Conservation (phyloP, 2,113 vertebrate genomes). For the Psephotus haematonotus region DNA sequence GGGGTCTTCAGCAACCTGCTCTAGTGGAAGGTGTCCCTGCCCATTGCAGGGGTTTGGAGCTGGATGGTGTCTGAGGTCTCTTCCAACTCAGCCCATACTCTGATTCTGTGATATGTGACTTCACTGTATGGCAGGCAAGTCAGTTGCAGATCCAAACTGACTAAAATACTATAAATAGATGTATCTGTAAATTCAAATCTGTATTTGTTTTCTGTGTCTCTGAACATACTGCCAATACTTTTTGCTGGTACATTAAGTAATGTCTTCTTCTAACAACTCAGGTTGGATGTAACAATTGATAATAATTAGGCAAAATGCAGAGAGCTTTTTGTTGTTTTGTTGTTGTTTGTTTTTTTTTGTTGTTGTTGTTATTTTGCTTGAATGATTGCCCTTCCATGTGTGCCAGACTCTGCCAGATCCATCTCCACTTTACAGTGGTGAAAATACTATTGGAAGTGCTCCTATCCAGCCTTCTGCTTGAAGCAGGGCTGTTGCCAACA, state of each 20-base stretch:
- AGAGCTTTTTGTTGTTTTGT: not conserved
- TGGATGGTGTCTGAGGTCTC: not conserved
- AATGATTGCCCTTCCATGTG: not conserved
- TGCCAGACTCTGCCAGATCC: not conserved
- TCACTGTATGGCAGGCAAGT: not conserved
- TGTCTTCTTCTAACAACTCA: accelerated
- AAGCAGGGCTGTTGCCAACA: not conserved
- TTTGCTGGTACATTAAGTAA: not conserved
- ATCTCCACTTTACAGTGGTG: not conserved
- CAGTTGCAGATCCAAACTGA: not conserved
- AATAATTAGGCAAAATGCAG: not conserved
- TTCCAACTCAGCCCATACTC: not conserved
- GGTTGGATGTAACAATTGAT: not conserved
- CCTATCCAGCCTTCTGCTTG: not conserved
- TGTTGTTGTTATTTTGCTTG: not conserved
- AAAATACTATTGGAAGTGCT: not conserved
- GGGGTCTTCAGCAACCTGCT: not conserved
- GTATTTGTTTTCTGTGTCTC: not conserved
- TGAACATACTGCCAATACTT: not conserved
- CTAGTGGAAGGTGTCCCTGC: not conserved
- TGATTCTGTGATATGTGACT: not conserved
- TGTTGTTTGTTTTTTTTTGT: not conserved
- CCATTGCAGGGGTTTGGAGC: not conserved
- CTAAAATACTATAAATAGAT: not conserved
- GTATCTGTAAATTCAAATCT: not conserved